These are phyloP conservation scores for Lynx canadensis DNA, from an alignment of 2,113 vertebrate genomes.

Conservation along the genomic window DNA sequence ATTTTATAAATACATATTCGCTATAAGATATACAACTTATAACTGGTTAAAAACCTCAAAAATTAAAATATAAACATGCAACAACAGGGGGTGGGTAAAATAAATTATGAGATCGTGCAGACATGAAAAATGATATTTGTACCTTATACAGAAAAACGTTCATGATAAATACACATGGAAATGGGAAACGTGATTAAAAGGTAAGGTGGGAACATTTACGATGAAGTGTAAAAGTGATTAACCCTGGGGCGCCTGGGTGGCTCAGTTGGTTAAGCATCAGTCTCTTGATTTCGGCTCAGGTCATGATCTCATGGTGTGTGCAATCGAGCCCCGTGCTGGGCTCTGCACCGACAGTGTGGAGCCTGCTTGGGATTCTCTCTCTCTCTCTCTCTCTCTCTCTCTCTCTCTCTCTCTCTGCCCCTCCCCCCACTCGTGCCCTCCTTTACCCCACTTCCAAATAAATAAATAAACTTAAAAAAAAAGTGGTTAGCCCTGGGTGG, in stretches of 20 bases:
- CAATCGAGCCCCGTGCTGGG: too few relatives aligned
- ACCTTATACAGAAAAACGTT: not conserved
- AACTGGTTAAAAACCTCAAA: constrained; percentile 24
- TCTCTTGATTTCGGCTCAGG: too few relatives aligned
- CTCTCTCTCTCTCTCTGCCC: too few relatives aligned
- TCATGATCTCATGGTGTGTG: too few relatives aligned
- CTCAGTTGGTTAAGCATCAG: too few relatives aligned
- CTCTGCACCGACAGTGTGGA: too few relatives aligned
- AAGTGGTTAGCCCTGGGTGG: not conserved
- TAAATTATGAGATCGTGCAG: not conserved
- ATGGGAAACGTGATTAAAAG: not conserved
- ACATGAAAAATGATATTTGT: not conserved
- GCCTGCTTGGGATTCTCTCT: too few relatives aligned
- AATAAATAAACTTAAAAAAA: not conserved
- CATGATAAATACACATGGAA: not conserved
- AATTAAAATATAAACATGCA: constrained; percentile 45
- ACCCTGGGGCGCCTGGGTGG: not conserved
- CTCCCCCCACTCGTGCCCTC: too few relatives aligned
- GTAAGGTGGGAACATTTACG: not conserved
- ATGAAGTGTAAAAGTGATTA: not conserved
- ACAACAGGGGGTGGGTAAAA: not conserved
- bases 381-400: too few relatives aligned
- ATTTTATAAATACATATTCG: not conserved
- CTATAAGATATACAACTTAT: not conserved
- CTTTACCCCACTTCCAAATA: too few relatives aligned